Base-by-base conservation (phyloP, 2,888 invertebrate species). In the Pegoplata infirma region DNA sequence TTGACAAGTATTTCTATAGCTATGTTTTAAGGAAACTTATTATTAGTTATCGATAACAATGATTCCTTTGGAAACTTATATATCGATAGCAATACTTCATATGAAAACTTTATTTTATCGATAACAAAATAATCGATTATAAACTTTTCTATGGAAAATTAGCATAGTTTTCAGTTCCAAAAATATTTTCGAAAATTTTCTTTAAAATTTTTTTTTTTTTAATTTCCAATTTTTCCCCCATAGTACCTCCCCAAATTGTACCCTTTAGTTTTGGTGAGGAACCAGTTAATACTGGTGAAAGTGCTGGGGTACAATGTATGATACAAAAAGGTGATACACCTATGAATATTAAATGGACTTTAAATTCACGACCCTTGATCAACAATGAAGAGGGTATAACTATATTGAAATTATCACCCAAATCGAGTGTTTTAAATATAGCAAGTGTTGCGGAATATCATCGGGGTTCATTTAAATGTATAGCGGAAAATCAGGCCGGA, bases 301-400 rank as follows among this genome's bases (percentile, higher is more conserved):
- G 92, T 86, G 91, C 93, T 36, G 93, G 94, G 49, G 92, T 93
- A 12, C 92, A 92, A 77, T 96, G 95, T 88, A 92, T 93, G 84
- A 93, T 94, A 36, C 92, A 91, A 79, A 94, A 94, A 88, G 95
- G 96, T 61, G 96, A 97, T 88, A 89, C 93, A 81, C 96, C 96
- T 23, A 91, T 97, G 72, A 91, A 91, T 80, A 94, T 97, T 75
- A 91, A 91, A 61, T 96, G 96, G 96, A 92, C 91, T 58, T 90
- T 92, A 53, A 91, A 92, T 82, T 90, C 91, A 3, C 83, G 85
- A 3, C 89, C 85, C 75, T 89, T 86, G 83, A 90, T 85, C 80
- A 90, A 88, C 81, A 91, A 90, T 83, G 92, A 91, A 82, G 90
- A 90, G 83, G 92, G 90, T 51, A 86, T 90, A 10, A 86, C 86